These are phyloP conservation scores for Heliangelus exortis DNA, from an alignment of 2,797 vertebrate genomes.

Conservation along the genomic window DNA sequence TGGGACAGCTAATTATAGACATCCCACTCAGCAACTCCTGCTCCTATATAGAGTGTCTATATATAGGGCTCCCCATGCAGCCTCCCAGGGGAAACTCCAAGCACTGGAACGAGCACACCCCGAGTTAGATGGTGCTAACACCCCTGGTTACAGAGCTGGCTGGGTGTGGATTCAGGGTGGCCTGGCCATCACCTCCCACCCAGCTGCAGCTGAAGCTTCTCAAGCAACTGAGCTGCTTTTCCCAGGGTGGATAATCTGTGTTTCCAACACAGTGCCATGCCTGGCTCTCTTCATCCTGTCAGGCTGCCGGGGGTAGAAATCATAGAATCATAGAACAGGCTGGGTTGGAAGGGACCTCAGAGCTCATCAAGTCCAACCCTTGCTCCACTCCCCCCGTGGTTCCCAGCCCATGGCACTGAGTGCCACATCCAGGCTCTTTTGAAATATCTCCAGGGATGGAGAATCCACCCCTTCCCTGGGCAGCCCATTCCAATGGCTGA, in stretches of 20 bases:
- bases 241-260: background rate
- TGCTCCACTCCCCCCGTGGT: too few species aligned
- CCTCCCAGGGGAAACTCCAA: background rate
- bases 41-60: conserved; percentile 46
- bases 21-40: conserved; percentile 46
- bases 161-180: background rate
- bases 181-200: rapidly evolving
- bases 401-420: too few species aligned
- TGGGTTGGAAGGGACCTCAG: too few species aligned
- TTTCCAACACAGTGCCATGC: rapidly evolving
- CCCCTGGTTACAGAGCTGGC: background rate
- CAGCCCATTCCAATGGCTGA: too few species aligned
- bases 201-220: background rate
- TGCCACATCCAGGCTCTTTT: too few species aligned
- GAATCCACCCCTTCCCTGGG: too few species aligned
- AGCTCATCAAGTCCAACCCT: too few species aligned
- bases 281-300: background rate
- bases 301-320: background rate
- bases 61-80: conserved; percentile 38
- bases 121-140: rapidly evolving
- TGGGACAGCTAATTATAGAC: conserved; percentile 61
- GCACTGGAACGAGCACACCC: background rate
- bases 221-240: background rate
- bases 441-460: too few species aligned
- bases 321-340: too few species aligned